Percentiles rank a stretch among this genome's conserved stretches.
Evolutionary conservation across 2,113 vertebrate species (phyloP).

Genomic region (Dipodomys ordii): DNA sequence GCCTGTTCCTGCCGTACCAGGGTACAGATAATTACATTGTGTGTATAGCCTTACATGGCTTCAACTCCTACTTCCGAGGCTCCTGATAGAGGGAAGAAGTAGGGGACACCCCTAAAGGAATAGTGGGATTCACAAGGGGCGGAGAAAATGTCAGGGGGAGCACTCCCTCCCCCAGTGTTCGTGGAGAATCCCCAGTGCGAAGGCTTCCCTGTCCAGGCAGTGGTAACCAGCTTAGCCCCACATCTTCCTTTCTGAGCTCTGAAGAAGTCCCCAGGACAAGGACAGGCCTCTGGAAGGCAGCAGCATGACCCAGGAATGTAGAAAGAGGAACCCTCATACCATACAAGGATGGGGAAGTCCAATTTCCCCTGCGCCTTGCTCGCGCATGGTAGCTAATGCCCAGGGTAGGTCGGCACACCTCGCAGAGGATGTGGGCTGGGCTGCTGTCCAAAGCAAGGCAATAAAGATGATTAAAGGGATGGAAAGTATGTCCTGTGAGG

Average conservation of each 20-base stretch:
- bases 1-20: background rate
- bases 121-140: background rate
- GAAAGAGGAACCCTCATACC: background rate
- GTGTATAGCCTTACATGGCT: background rate
- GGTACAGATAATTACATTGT: fast-evolving
- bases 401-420: slow-evolving; percentile 57
- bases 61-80: background rate
- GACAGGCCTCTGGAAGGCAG: slow-evolving; percentile 59
- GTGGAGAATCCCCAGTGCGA: background rate
- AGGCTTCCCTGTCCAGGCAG: background rate
- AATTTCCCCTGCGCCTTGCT: background rate
- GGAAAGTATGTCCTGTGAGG: slow-evolving; percentile 70
- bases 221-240: background rate
- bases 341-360: background rate
- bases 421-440: slow-evolving; percentile 68
- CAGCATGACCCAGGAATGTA: slow-evolving; percentile 16
- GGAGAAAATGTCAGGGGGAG: background rate
- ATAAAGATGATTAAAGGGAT: slow-evolving; percentile 79
- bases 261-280: background rate
- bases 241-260: background rate
- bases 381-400: background rate
- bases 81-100: background rate
- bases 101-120: background rate
- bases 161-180: background rate
- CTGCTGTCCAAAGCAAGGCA: slow-evolving; percentile 63